Evolutionary conservation across 2,113 vertebrate species (phyloP).

Genomic region (Dryoscopus gambensis): DNA sequence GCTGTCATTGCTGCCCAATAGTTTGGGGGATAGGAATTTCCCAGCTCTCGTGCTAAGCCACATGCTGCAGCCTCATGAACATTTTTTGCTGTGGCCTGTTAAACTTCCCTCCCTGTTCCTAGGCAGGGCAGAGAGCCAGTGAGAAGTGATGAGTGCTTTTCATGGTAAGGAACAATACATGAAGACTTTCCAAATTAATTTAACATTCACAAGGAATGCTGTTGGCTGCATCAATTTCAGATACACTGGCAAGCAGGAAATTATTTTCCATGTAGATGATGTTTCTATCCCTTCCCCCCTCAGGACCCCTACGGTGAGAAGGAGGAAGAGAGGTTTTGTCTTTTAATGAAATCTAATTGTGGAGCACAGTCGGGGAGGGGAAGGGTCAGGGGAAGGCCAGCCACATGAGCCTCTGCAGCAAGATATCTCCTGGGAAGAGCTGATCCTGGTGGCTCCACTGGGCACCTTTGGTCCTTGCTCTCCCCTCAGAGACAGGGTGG

Average conservation of each 20-base stretch:
- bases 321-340: conserved; percentile 51
- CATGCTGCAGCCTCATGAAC: background rate
- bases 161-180: conserved; percentile 56
- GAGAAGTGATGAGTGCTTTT: conserved; percentile 64
- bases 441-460: fast-evolving
- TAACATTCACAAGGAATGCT: conserved; percentile 64
- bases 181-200: conserved; percentile 73
- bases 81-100: background rate
- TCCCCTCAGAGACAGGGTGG: fast-evolving
- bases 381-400: conserved; percentile 49
- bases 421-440: background rate
- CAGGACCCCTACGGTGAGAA: background rate
- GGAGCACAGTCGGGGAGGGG: background rate
- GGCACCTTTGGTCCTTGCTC: background rate
- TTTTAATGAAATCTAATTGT: conserved; percentile 60
- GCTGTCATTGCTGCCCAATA: background rate
- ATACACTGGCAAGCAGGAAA: conserved; percentile 64
- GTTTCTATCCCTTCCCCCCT: conserved; percentile 46
- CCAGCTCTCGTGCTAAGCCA: background rate
- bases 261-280: conserved; percentile 65
- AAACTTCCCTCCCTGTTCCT: conserved; percentile 3
- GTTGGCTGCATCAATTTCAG: conserved; percentile 66
- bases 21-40: background rate
- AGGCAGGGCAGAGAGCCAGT: conserved; percentile 33
- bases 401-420: background rate